These are phyloP conservation scores for Hirudinaria manillensis DNA, from an alignment of 2,888 invertebrate species.

Conservation along the genomic window DNA sequence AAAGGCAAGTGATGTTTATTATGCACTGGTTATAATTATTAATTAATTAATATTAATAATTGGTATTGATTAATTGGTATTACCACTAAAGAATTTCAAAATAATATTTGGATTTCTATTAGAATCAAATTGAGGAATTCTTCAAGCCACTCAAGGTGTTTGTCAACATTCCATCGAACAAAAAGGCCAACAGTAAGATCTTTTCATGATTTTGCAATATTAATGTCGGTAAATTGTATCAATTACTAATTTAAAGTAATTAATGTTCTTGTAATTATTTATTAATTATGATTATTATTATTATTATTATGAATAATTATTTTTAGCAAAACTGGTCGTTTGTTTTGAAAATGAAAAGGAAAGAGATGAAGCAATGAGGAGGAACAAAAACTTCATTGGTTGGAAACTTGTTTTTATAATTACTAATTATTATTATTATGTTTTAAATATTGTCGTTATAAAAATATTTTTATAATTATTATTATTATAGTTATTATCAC, in stretches of 20 bases:
- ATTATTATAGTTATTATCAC: slow-evolving; percentile 2
- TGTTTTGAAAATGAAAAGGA: slow-evolving; percentile 78
- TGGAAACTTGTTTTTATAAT: slow-evolving; percentile 44
- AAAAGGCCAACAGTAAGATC: background rate
- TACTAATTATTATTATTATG: slow-evolving; percentile 3
- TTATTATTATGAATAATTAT: background rate
- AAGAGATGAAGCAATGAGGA: slow-evolving; percentile 71
- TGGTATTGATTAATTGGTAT: background rate
- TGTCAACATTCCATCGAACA: background rate
- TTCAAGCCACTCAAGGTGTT: slow-evolving; percentile 66
- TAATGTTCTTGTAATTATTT: background rate
- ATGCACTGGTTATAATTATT: background rate
- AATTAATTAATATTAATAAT: slow-evolving; percentile 4
- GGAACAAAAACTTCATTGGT: slow-evolving; percentile 80
- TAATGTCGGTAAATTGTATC: background rate
- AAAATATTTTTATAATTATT: slow-evolving; percentile 17
- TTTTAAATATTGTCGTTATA: background rate
- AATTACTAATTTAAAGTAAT: background rate
- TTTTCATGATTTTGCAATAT: slow-evolving; percentile 54
- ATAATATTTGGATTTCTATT: slow-evolving; percentile 30
- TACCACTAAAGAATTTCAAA: background rate
- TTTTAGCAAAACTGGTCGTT: slow-evolving; percentile 53
- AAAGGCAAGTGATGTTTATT: slow-evolving; percentile 52
- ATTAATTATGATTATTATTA: too few relatives aligned
- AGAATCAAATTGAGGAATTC: slow-evolving; percentile 73